phyloP scores from a whole-genome alignment of 92 coral and sea anemone species.

The Anthopleura xanthogrammica region DNA sequence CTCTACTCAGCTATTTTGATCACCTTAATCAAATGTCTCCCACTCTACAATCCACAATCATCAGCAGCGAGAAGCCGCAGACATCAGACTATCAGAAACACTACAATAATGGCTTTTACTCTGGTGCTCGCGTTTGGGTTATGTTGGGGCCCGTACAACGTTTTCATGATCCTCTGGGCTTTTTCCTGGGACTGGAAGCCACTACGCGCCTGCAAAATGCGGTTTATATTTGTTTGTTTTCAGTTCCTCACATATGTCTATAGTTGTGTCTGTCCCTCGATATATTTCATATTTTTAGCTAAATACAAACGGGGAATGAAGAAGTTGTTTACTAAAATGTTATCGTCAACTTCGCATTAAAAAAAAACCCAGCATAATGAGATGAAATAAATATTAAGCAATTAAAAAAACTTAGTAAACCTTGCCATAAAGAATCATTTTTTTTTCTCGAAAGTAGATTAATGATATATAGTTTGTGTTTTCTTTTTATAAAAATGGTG shows the following conservation, averaged over 20 bases:
- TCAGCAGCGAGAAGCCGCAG: slow-evolving; percentile 9
- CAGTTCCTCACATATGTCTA: slow-evolving; percentile 25
- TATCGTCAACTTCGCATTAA: not conserved
- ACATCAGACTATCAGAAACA: not conserved
- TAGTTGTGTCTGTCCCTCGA: slow-evolving; percentile 8
- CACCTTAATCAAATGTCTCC: slow-evolving; percentile 5
- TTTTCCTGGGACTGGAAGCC: slow-evolving; percentile 20
- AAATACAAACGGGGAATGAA: slow-evolving; percentile 26
- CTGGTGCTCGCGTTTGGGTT: slow-evolving; percentile 26
- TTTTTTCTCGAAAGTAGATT: no score
- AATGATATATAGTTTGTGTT: no score
- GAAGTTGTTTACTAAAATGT: not conserved
- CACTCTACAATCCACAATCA: slow-evolving; percentile 1
- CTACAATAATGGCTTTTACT: slow-evolving; percentile 13
- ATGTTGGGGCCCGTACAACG: slow-evolving; percentile 36
- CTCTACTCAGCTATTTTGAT: slow-evolving; percentile 21
- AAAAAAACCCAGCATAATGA: not conserved
- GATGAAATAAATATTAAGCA: no score
- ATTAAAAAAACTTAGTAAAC: no score
- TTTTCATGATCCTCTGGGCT: not conserved
- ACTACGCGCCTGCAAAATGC: slow-evolving; percentile 3
- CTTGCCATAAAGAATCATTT: no score
- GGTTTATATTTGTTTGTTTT: slow-evolving; percentile 4
- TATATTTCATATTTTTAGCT: slow-evolving; percentile 20
- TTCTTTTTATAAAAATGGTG: no score